These are phyloP conservation scores for Drosophila nigromelanica DNA, from an alignment of 1,140 invertebrate genomes.

Conservation along the genomic window DNA sequence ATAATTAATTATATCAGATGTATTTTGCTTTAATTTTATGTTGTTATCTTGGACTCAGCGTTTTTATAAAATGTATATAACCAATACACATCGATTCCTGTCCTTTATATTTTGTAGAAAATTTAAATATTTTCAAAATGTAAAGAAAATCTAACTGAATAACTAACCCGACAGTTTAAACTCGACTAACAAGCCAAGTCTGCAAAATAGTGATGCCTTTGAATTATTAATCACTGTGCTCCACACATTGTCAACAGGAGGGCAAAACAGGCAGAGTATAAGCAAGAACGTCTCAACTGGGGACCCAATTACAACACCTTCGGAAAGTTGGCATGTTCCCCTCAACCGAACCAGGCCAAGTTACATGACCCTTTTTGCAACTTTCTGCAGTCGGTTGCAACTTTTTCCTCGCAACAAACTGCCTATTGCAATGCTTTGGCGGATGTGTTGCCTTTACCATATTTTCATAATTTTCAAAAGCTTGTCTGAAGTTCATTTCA, in stretches of 20 bases:
- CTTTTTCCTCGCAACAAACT: slow-evolving; percentile 13
- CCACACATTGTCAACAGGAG: slow-evolving; percentile 28
- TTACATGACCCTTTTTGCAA: slow-evolving; percentile 1
- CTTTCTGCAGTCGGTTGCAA: slow-evolving; percentile 14
- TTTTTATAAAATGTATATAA: no score
- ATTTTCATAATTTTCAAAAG: slow-evolving; percentile 63
- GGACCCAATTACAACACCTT: slow-evolving; percentile 24
- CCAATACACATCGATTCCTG: no score
- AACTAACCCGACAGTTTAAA: not conserved
- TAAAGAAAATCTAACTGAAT: not conserved
- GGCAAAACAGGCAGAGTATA: no score
- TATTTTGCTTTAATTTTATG: no score
- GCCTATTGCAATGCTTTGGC: slow-evolving; percentile 24
- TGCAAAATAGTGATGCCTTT: slow-evolving; percentile 5
- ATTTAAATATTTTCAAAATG: no score
- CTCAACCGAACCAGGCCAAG: slow-evolving; percentile 3
- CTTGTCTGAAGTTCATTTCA: slow-evolving; percentile 45
- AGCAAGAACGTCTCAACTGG: slow-evolving; percentile 5
- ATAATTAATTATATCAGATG: no score
- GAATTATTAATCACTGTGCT: slow-evolving; percentile 36
- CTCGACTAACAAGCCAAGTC: not conserved
- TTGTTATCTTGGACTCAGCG: no score
- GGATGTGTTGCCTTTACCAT: slow-evolving; percentile 46
- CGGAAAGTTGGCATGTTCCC: slow-evolving; percentile 6
- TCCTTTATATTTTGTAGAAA: no score